These are phyloP conservation scores for Embidobia sp. DNA, from an alignment of 2,888 invertebrate genomes.

Conservation along the genomic window DNA sequence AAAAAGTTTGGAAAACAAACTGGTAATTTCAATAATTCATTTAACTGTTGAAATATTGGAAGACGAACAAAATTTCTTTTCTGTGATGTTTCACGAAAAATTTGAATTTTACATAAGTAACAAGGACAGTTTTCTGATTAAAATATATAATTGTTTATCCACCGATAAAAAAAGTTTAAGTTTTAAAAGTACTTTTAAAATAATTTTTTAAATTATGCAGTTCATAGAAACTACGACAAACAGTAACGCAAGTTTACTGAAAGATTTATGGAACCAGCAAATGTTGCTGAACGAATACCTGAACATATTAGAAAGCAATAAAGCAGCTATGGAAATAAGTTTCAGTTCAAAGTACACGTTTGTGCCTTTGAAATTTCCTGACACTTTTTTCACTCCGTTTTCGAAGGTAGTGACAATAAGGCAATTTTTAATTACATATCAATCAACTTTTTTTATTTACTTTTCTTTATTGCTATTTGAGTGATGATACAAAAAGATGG, in stretches of 20 bases:
- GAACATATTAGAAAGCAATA: constrained; percentile 50
- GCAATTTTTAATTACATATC: background rate
- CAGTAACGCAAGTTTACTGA: constrained; percentile 34
- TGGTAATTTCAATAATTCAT: constrained; percentile 40
- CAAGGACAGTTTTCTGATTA: too few species aligned
- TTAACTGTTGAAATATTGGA: too few species aligned
- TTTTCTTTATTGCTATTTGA: too few species aligned
- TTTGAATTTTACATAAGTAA: too few species aligned
- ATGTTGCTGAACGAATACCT: constrained; percentile 54
- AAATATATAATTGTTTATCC: too few species aligned
- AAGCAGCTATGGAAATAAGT: constrained; percentile 1
- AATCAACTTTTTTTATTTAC: too few species aligned
- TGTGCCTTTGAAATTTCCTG: constrained; percentile 42
- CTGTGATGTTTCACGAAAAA: too few species aligned
- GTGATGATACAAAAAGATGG: too few species aligned
- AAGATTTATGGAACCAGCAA: constrained; percentile 57
- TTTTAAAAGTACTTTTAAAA: background rate
- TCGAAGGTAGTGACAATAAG: constrained; percentile 5
- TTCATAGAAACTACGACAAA: constrained; percentile 54
- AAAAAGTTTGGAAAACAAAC: constrained; percentile 38
- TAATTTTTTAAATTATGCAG: constrained; percentile 22
- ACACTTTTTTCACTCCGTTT: constrained; percentile 39
- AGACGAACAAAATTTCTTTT: too few species aligned
- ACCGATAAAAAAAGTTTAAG: background rate
- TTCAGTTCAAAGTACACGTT: constrained; percentile 45